These are phyloP conservation scores for Sula dactylatra DNA, from an alignment of 2,113 vertebrate species.

Conservation along the genomic window DNA sequence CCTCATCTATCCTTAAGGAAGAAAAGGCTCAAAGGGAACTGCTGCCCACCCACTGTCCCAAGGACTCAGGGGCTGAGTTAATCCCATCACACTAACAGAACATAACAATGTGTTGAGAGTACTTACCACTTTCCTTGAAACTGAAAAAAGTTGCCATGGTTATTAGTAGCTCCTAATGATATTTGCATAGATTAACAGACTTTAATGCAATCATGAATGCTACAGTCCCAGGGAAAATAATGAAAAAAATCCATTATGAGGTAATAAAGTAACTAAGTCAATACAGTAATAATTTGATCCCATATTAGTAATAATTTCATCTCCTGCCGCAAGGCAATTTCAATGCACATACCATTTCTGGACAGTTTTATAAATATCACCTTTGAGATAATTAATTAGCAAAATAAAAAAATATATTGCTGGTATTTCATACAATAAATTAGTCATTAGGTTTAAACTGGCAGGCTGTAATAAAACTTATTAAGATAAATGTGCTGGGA, in stretches of 20 bases:
- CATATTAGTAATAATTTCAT: constrained; percentile 79
- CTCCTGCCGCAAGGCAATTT: constrained; percentile 76
- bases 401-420: constrained; percentile 79
- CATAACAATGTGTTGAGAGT: constrained; percentile 17
- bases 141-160: constrained; percentile 62
- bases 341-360: constrained; percentile 68
- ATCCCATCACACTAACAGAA: constrained; percentile 39
- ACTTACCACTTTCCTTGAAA: constrained; percentile 66
- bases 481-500: constrained; percentile 75
- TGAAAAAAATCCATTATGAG: constrained; percentile 81
- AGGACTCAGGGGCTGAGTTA: not conserved
- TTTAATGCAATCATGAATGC: constrained; percentile 79
- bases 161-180: constrained; percentile 78
- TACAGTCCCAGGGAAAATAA: constrained; percentile 76
- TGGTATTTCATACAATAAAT: constrained; percentile 79
- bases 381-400: constrained; percentile 83
- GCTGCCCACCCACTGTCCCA: not conserved
- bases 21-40: not conserved
- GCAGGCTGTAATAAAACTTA: constrained; percentile 79
- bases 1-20: not conserved
- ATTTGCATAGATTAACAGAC: constrained; percentile 82
- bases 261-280: constrained; percentile 82
- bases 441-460: constrained; percentile 81
- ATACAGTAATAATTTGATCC: constrained; percentile 81
- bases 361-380: constrained; percentile 81